Evolutionary conservation across 1,140 invertebrate species (phyloP), one percentile per base, ranked within the genome.

Genomic region (Ceratosolen solmsi): DNA sequence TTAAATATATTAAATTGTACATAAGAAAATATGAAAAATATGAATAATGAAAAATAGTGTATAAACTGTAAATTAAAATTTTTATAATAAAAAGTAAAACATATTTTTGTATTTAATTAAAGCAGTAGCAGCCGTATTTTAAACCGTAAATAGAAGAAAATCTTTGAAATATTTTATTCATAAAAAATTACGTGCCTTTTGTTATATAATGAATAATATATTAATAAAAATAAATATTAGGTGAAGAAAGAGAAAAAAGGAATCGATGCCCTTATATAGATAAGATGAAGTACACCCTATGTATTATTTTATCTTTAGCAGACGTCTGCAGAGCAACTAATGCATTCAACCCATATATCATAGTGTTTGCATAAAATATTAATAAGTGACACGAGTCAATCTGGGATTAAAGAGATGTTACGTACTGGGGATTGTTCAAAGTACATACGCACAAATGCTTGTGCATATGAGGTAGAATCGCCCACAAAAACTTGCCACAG

Each of bases 371-470:
- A 92, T 92, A 91, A 92, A 92, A 92, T 92, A 91, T 92, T 91
- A 92, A 91, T 92, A 91, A 91, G 90, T 89, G 89, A 91, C 90
- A 92, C 89, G 90, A 92, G 91, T 92, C 89, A 91, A 92, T 92
- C 91, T 88, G 85, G 90, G 90, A 92, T 92, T 91, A 92, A 82
- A 81, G 85, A 71, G 74, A 73, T 41, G 70, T 58, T 75, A 71
- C 49, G 36, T 20, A 68, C 5, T 80, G 60, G 46, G 75, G 79
- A 74, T 74, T 7, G 30, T 20, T 51, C 46, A n/a, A n/a, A 68
- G 20, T 33, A 68, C 8, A 15, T 15, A 15, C 8, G 27, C 17
- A n/a, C 36, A 15, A 20, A 68, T 30, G 13, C 49, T 17, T 73
- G 27, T 54, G 30, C 5, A 13, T 1, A 30, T 1, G 30, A 22